Evolutionary conservation across 2,797 vertebrate genomes (phyloP), one percentile per base, ranked within the genome.

Genomic region (Graptemys geographica): DNA sequence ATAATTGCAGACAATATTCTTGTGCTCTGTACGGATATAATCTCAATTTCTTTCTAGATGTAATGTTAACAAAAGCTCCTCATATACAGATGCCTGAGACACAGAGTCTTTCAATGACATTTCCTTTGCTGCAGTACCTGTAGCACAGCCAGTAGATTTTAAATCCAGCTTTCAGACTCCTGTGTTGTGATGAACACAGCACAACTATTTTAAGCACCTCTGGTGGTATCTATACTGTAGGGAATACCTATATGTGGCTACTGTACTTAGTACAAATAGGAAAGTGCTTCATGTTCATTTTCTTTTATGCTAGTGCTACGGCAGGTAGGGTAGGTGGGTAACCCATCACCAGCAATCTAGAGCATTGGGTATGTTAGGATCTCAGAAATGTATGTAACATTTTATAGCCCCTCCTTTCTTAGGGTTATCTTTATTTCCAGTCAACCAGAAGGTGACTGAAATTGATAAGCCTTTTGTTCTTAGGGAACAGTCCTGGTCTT

Each of bases 321-420:
- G 2, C 23, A 76, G 18, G 62, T 37, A 37, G 13, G 6, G 41
- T 25, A 28, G 4, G 41, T 1, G 47, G 76, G 0, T 5, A n/a
- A 93, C 23, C 3, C 74, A 62, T 56, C 37, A 21, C 21, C 6
- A 69, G 62, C 57, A 33, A 23, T 5, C 57, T 69, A 84, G 86
- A 83, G 21, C 5, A 4, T 6, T 0, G 0, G 10, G 33, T n/a
- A 33, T 18, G 31, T 65, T 33, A 65, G 59, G 33, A 1, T 0
- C 56, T 78, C 28, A 3, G 41, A 92, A 4, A 8, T 81, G 4
- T 11, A 13, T 0, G 47, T 56, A 41, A 83, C 31, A 21, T 37
- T 69, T 69, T 69, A n/a, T 33, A 69, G 8, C 10, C 16, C 11
- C 88, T 57, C 83, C 10, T 78, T 33, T 72, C 27, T 8, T 49